Evolutionary conservation across 2,113 vertebrate genomes (phyloP).

Genomic region (Planiliza haematocheilus): DNA sequence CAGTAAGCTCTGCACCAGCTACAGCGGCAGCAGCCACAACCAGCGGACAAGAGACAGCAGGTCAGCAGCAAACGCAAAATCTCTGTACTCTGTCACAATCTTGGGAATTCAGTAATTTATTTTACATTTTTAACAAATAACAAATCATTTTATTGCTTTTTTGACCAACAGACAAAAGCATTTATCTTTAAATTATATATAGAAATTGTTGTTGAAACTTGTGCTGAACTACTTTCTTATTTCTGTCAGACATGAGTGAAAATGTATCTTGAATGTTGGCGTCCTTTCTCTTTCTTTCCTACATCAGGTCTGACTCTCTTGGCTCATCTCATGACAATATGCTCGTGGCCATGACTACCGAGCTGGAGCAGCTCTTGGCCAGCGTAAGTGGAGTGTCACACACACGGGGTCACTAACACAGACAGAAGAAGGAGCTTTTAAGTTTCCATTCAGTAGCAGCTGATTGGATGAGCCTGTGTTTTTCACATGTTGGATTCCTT

Average conservation of each 20-base stretch:
- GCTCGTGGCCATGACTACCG: constrained; percentile 95
- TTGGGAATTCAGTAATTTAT: too few species aligned
- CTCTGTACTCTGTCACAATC: neutral
- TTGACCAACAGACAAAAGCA: neutral
- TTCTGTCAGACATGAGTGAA: neutral
- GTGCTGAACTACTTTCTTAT: too few species aligned
- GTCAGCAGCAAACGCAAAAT: constrained; percentile 19
- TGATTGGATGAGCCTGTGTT: neutral
- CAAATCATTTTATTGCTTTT: too few species aligned
- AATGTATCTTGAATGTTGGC: neutral
- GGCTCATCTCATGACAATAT: constrained; percentile 93
- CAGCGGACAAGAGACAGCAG: constrained; percentile 53
- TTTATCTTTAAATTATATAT: neutral
- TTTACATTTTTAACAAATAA: too few species aligned
- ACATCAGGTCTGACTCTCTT: constrained; percentile 89
- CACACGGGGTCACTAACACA: neutral
- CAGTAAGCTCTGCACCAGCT: constrained; percentile 97
- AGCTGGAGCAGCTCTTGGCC: constrained; percentile 94
- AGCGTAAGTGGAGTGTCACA: constrained; percentile 81
- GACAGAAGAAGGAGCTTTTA: neutral
- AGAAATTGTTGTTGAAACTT: too few species aligned
- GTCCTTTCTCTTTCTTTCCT: neutral
- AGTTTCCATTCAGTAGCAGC: neutral
- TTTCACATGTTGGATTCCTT: neutral
- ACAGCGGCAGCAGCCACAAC: constrained; percentile 75